Base-by-base conservation (phyloP, 2,797 vertebrate species). In the Gambusia yucatana region DNA sequence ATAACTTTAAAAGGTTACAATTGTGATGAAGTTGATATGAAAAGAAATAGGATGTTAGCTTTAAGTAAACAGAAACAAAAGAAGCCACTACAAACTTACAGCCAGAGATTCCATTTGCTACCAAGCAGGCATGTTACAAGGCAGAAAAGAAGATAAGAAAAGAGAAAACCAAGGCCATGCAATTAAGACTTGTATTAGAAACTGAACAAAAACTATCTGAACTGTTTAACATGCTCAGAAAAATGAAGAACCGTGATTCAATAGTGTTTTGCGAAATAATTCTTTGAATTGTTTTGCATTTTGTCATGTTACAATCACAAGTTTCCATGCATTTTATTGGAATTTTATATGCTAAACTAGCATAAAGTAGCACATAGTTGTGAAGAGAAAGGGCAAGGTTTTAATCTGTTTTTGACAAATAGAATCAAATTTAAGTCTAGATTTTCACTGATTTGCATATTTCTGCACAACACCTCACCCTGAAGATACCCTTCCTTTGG, bases 51-150 rank as follows among this genome's bases (percentile, higher is more conserved):
- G 70, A 71, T 36, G 28, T 30, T 69, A 63, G n/a, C 46, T 72
- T 74, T 76, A 20, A 50, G 52, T 73, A 33, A 65, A 20, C 20
- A 47, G 71, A 77, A 82, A 46, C 89, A 73, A 85, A 91, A 91
- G 82, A 86, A 93, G 88, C 88, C 77, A 77, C 80, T 78, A 95
- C 89, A 75, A 97, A 99, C 98, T 99, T 99, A 99, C 98, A 97
- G 98, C 97, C 95, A 99, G 97, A 96, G 96, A 97, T 96, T 99
- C 98, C 98, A 99, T 99, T 98, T 97, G 97, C 98, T 99, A 97
- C 95, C 96, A 96, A 97, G 97, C 96, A 96, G 97, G 97, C 97
- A 96, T 97, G 97, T 97, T 93, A 96, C 90, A 96, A 96, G 96
- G 96, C 92, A 97, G 96, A 96, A 96, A 96, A 96, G 94, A 91